Base-by-base conservation (phyloP, 2,113 vertebrate genomes). In the Cairina moschata region DNA sequence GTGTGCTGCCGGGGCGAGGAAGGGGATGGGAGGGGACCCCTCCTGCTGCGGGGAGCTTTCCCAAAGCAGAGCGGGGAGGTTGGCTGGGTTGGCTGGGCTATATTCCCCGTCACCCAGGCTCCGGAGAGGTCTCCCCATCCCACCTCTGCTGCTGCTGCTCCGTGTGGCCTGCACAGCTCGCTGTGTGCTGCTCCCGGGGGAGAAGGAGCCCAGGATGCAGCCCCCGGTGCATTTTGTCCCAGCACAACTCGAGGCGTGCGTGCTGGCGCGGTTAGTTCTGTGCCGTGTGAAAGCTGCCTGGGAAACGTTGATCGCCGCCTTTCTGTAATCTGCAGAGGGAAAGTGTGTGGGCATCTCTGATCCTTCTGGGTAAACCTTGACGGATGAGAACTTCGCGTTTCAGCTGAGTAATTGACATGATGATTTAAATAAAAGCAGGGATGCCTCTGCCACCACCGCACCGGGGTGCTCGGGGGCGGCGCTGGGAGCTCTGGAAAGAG, bases 191-290 rank as follows among this genome's bases (percentile, higher is more conserved):
- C 42, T 22, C 52, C 21, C 28, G 13, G 50, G 50, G 50, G 12
- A 8, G 48, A 50, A 23, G 50, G 50, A 52, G 50, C 50, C 12
- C 50, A 26, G 54, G 46, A 74, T 40, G 9, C n/a, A 42, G 48
- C 14, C 58, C 54, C 66, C 5, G 0, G 15, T 17, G 8, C 40
- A 7, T n/a, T 44, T 59, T 18, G 58, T n/a, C 40, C 8, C 31
- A 66, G 31, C 22, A 13, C 46, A 40, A 38, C 9, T 32, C 17
- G n/a, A 32, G 28, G 13, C 48, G n/a, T 0, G 0, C 0, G 2
- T 40, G 48, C 8, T 56, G 31, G 42, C 2, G 2, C 67, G 17
- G 7, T 65, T 52, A 54, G 73, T 83, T 87, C 48, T 26, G 12
- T 4, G 2, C 17, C 40, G 1, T 8, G 50, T 34, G 50, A 66